Percentiles rank a stretch among this genome's conserved stretches.
Conservation (phyloP, 2,113 vertebrate species). For the Hemicordylus capensis region DNA sequence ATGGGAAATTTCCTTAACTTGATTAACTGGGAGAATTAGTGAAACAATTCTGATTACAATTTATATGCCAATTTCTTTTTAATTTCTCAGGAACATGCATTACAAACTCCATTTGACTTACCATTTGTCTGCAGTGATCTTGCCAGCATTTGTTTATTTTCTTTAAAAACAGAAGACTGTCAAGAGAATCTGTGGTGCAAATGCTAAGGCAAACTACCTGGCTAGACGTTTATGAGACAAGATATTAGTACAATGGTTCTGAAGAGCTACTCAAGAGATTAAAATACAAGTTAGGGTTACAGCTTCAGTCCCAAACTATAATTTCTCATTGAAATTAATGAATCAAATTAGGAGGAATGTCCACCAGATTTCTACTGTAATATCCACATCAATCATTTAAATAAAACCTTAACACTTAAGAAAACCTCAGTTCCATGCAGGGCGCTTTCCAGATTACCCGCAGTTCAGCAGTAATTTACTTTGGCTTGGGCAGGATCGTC, state of each 20-base stretch:
- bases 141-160: slow-evolving; percentile 86
- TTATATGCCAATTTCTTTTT: background rate
- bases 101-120: slow-evolving; percentile 63
- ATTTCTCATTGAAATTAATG: background rate
- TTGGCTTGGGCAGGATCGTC: no score
- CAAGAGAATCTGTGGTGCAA: slow-evolving; percentile 80
- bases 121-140: slow-evolving; percentile 87
- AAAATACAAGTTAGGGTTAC: slow-evolving; percentile 7
- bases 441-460: no score
- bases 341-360: background rate
- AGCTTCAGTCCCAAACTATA: background rate
- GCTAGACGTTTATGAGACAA: background rate
- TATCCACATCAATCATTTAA: background rate
- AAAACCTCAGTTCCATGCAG: no score
- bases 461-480: no score
- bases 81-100: background rate
- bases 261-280: slow-evolving; percentile 36
- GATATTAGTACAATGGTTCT: slow-evolving; percentile 36
- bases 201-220: slow-evolving; percentile 74
- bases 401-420: background rate
- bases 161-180: slow-evolving; percentile 83
- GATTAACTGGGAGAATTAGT: background rate
- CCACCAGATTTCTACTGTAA: background rate
- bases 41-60: background rate
- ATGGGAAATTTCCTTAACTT: background rate